Evolutionary conservation across 92 coral and sea anemone species (phyloP).

Genomic region (Paragorgia papillata): DNA sequence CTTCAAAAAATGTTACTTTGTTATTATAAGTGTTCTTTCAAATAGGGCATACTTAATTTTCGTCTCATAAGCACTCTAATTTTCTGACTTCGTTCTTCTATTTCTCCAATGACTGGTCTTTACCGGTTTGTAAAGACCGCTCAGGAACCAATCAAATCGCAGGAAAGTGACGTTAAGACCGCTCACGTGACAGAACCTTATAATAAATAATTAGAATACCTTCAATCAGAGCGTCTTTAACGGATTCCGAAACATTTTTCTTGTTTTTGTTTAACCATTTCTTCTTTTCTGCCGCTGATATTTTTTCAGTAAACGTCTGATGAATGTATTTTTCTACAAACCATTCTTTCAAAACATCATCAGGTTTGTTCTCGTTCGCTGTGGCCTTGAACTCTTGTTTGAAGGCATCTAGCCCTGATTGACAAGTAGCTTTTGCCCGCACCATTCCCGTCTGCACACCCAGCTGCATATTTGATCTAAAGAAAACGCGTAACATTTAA

Average conservation of each 20-base stretch:
- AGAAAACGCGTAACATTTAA: not conserved
- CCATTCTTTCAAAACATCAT: slow-evolving; percentile 70
- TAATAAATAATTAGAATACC: slow-evolving; percentile 35
- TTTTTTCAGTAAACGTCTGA: slow-evolving; percentile 33
- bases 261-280: slow-evolving; percentile 59
- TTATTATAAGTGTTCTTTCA: too few relatives aligned
- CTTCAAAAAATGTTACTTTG: too few relatives aligned
- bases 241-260: slow-evolving; percentile 53
- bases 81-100: too few relatives aligned
- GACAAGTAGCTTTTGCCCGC: slow-evolving; percentile 76
- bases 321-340: slow-evolving; percentile 55
- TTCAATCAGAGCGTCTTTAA: slow-evolving; percentile 57
- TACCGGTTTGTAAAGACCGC: too few relatives aligned
- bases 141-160: too few relatives aligned
- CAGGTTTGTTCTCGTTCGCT: slow-evolving; percentile 54
- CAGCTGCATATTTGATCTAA: slow-evolving; percentile 70
- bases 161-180: too few relatives aligned
- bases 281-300: slow-evolving; percentile 55
- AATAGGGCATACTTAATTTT: too few relatives aligned
- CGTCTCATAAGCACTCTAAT: too few relatives aligned
- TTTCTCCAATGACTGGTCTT: too few relatives aligned
- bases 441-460: slow-evolving; percentile 90
- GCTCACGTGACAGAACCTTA: too few relatives aligned
- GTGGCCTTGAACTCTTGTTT: slow-evolving; percentile 67
- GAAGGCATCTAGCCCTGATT: slow-evolving; percentile 76